Conservation (phyloP, 2,113 vertebrate genomes). For the Takifugu bimaculatus region DNA sequence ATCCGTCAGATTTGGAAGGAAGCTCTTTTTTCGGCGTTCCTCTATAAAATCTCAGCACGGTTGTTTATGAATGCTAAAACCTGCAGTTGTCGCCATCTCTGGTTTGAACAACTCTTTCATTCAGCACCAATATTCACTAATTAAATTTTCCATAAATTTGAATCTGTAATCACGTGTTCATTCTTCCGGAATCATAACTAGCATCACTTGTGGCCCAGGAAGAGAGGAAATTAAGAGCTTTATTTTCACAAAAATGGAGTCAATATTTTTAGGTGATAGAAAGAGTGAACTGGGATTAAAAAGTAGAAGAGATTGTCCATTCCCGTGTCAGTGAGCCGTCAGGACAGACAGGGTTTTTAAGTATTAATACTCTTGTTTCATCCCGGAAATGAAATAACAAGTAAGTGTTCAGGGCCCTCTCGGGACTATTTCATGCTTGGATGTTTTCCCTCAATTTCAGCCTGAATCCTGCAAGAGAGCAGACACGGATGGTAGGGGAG, state of each 20-base stretch:
- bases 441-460: conserved; percentile 67
- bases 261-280: conserved; percentile 16
- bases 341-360: conserved; percentile 54
- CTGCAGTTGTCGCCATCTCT: too few species aligned
- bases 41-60: too few species aligned
- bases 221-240: conserved; percentile 20
- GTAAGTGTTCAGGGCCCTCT: conserved; percentile 55
- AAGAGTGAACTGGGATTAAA: conserved; percentile 13
- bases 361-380: conserved; percentile 69
- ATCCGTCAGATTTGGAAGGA: too few species aligned
- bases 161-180: conserved; percentile 75
- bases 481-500: conserved; percentile 30
- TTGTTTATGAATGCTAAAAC: too few species aligned
- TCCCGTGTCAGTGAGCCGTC: conserved; percentile 35
- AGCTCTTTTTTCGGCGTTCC: too few species aligned
- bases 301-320: conserved; percentile 20
- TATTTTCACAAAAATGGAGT: conserved; percentile 1
- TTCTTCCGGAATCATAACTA: conserved; percentile 44
- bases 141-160: conserved; percentile 75
- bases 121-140: conserved; percentile 63
- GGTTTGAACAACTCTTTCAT: conserved; percentile 19
- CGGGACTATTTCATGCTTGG: conserved; percentile 73
- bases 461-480: conserved; percentile 51
- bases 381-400: conserved; percentile 71
- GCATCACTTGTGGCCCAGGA: not conserved